Evolutionary conservation across 1,140 invertebrate species (phyloP).

Genomic region (Hormaphis cornu): DNA sequence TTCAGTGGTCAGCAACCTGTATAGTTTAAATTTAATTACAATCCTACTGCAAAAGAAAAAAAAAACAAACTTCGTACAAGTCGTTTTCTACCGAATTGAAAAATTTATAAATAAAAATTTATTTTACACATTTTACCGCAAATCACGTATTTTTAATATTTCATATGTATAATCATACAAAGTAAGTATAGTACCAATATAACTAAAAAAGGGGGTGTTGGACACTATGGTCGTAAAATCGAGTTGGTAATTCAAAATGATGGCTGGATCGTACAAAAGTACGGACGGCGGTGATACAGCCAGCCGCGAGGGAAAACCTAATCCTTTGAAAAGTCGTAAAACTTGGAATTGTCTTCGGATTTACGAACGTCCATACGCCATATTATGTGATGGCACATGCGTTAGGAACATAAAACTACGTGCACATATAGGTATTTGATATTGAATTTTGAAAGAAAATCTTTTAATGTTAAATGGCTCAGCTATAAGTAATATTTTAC

Average conservation of each 20-base stretch:
- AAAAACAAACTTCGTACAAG: neutral
- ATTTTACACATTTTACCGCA: neutral
- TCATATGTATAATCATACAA: no score
- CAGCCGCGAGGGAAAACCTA: neutral
- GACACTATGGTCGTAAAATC: slow-evolving; percentile 10
- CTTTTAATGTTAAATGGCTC: no score
- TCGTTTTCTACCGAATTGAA: neutral
- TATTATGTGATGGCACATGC: neutral
- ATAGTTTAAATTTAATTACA: no score
- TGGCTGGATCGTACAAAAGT: neutral
- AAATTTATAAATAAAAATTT: neutral
- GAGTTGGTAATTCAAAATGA: neutral
- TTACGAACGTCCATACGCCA: neutral
- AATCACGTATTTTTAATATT: neutral
- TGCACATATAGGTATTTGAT: neutral
- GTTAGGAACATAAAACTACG: neutral
- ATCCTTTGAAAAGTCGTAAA: slow-evolving; percentile 26
- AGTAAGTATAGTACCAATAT: no score
- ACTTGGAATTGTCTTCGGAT: neutral
- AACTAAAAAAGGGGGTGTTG: neutral
- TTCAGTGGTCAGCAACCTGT: no score
- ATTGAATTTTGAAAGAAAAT: neutral
- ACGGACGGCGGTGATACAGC: neutral
- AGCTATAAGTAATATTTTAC: no score
- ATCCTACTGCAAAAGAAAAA: neutral